A percentile compares a stretch with the other conserved stretches of the same genome.
These are phyloP conservation scores for Eretmocerus hayati DNA, from an alignment of 2,888 invertebrate species.

Conservation along the genomic window DNA sequence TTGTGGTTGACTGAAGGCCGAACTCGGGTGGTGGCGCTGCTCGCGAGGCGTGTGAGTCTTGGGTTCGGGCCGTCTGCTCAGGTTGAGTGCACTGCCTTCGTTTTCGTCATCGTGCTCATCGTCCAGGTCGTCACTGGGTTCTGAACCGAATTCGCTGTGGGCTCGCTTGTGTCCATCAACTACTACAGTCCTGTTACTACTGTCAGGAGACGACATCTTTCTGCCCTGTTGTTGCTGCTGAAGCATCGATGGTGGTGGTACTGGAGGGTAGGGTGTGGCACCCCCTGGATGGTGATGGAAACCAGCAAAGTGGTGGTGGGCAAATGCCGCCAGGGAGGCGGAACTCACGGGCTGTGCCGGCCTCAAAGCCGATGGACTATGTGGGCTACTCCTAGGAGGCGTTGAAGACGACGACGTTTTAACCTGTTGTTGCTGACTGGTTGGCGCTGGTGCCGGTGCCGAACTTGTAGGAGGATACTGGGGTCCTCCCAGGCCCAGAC, in stretches of 20 bases:
- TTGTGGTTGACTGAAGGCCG: not conserved
- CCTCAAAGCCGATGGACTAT: constrained; percentile 35
- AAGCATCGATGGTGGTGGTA: no score
- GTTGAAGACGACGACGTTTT: constrained; percentile 5
- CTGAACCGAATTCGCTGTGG: not conserved
- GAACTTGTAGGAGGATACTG: constrained; percentile 51
- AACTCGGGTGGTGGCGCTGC: constrained; percentile 29
- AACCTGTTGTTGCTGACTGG: constrained; percentile 23
- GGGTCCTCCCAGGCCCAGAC: constrained; percentile 53
- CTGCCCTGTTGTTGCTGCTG: no score
- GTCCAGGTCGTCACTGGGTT: constrained; percentile 46
- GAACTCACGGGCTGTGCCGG: constrained; percentile 14
- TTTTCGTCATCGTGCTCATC: constrained; percentile 58
- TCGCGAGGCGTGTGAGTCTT: constrained; percentile 22
- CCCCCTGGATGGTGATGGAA: constrained; percentile 37
- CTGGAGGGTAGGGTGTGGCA: constrained; percentile 41
- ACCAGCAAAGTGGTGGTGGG: constrained; percentile 40
- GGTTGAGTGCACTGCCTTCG: constrained; percentile 58
- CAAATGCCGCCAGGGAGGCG: constrained; percentile 32
- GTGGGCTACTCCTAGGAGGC: constrained; percentile 34
- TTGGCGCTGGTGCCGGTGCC: constrained; percentile 30
- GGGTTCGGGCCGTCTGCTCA: constrained; percentile 51
- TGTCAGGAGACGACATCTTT: no score
- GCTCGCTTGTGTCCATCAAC: no score
- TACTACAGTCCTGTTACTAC: no score